Conservation (phyloP, 2,888 invertebrate genomes). For the Noctua janthina region DNA sequence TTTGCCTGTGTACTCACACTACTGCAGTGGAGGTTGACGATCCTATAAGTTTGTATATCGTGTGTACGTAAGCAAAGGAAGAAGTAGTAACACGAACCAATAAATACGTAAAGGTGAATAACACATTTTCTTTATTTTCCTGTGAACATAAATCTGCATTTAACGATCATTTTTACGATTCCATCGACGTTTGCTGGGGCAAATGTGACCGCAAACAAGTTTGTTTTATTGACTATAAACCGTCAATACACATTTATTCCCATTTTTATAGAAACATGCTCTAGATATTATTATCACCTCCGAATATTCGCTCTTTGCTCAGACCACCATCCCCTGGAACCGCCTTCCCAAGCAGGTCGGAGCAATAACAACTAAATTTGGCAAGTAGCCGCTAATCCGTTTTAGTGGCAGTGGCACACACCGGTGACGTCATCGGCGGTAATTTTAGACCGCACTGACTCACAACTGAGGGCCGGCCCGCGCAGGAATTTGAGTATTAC, state of each 20-base stretch:
- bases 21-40: not conserved
- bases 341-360: constrained; percentile 66
- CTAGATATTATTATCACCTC: not conserved
- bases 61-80: constrained; percentile 5
- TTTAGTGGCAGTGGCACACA: constrained; percentile 68
- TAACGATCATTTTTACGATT: constrained; percentile 61
- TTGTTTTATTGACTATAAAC: constrained; percentile 43
- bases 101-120: constrained; percentile 44
- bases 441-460: constrained; percentile 67
- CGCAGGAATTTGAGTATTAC: constrained; percentile 64
- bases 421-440: constrained; percentile 67
- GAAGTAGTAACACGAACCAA: constrained; percentile 25
- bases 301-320: not conserved
- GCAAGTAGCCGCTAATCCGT: constrained; percentile 67
- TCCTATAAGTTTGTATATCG: not conserved
- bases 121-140: constrained; percentile 53
- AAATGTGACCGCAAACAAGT: constrained; percentile 52
- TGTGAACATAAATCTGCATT: constrained; percentile 45
- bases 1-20: not conserved
- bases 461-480: constrained; percentile 64
- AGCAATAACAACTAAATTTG: constrained; percentile 74
- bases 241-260: constrained; percentile 8
- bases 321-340: constrained; percentile 21
- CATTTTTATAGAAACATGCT: constrained; percentile 12
- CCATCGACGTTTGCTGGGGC: constrained; percentile 36